These are phyloP conservation scores for Enhydra lutris DNA, from an alignment of 2,113 vertebrate genomes.

Conservation along the genomic window DNA sequence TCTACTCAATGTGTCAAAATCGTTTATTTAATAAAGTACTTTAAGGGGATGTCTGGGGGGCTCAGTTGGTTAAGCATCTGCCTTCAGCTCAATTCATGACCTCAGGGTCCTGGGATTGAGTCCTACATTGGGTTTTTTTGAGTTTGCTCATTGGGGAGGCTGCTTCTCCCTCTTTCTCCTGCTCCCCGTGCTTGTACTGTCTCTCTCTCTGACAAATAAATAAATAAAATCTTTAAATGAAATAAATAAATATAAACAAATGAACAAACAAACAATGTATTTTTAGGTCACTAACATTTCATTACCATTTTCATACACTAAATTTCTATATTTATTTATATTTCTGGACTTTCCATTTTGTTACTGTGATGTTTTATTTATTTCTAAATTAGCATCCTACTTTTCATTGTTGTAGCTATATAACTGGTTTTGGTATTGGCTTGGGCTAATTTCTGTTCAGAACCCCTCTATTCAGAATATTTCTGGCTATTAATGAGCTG, in stretches of 20 bases:
- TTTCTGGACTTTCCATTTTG: background rate
- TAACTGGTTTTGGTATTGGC: background rate
- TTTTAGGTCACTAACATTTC: background rate
- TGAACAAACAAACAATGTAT: background rate
- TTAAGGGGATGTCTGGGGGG: background rate
- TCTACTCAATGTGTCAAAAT: background rate
- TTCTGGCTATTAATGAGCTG: background rate
- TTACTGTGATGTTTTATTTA: background rate
- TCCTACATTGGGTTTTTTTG: no score
- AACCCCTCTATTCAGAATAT: background rate
- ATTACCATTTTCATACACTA: background rate
- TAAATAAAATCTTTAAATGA: no score
- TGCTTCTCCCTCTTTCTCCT: no score
- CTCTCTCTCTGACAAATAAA: background rate
- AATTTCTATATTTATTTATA: background rate
- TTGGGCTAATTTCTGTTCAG: background rate
- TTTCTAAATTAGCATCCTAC: background rate
- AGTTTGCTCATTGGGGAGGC: no score
- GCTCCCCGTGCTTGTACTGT: background rate
- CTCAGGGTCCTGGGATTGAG: no score
- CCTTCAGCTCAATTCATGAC: no score
- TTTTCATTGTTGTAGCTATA: background rate
- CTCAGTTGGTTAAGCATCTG: no score
- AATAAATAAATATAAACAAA: background rate
- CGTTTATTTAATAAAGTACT: background rate